These are phyloP conservation scores for Eurytemora carolleeae DNA, from an alignment of 1,140 invertebrate species.

Conservation along the genomic window DNA sequence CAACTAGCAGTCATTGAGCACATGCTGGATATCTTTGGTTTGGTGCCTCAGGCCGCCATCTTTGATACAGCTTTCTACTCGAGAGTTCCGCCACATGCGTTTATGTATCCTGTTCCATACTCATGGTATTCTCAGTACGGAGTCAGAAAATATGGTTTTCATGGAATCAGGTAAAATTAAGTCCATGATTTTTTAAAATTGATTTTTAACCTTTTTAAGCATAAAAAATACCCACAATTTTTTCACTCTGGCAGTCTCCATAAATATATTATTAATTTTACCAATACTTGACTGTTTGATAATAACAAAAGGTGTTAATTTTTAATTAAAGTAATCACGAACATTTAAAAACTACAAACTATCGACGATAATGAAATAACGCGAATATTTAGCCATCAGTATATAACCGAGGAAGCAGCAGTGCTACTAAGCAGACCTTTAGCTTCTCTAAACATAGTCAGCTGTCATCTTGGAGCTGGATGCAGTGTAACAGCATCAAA, in stretches of 20 bases:
- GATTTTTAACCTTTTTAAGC: neutral
- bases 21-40: too few relatives aligned
- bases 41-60: too few relatives aligned
- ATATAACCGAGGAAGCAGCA: neutral
- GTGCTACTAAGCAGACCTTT: neutral
- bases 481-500: neutral
- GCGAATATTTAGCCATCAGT: neutral
- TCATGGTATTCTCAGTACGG: neutral
- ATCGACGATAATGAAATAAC: too few relatives aligned
- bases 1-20: too few relatives aligned
- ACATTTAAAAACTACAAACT: too few relatives aligned
- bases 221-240: neutral
- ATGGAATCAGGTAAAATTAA: neutral
- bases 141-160: neutral
- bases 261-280: too few relatives aligned
- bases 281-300: too few relatives aligned
- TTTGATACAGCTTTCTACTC: neutral
- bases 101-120: neutral
- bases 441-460: neutral
- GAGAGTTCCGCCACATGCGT: neutral
- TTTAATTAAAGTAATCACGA: too few relatives aligned
- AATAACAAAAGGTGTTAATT: too few relatives aligned
- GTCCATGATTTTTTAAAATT: neutral
- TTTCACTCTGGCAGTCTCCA: too few relatives aligned
- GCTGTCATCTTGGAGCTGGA: neutral